A percentile compares a stretch with the other conserved stretches of the same genome.
Evolutionary conservation across 2,797 vertebrate genomes (phyloP).

Genomic region (Chaetophractus vellerosus): DNA sequence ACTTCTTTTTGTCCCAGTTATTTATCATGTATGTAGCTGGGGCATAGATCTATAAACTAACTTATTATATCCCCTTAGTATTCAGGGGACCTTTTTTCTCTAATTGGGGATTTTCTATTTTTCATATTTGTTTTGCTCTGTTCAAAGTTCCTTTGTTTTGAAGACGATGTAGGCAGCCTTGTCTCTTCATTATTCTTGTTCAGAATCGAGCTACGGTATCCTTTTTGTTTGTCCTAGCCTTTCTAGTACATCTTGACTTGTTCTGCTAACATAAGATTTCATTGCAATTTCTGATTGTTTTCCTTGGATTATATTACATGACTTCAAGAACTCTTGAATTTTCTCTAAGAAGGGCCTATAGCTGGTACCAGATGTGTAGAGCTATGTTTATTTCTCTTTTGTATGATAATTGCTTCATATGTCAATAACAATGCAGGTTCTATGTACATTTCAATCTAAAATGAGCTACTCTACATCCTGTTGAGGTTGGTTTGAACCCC

Average conservation of each 20-base stretch:
- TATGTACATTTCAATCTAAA: background rate
- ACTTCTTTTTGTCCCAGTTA: background rate
- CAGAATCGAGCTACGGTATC: background rate
- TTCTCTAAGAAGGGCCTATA: background rate
- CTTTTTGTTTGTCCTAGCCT: background rate
- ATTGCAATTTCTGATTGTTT: background rate
- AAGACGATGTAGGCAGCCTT: background rate
- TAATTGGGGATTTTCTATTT: background rate
- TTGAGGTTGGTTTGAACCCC: background rate
- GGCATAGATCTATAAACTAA: background rate
- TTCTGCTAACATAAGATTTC: background rate
- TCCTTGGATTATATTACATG: background rate
- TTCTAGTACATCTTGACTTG: background rate
- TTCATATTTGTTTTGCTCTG: constrained; percentile 25
- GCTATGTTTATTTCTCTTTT: background rate
- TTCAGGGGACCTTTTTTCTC: background rate
- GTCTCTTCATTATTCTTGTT: background rate
- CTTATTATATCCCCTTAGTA: background rate
- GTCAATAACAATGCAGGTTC: background rate
- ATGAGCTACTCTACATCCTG: background rate
- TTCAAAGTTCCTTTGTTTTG: background rate
- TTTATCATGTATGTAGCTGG: background rate
- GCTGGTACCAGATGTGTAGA: background rate
- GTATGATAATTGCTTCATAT: background rate
- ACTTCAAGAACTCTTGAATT: background rate